Conservation (phyloP, 2,797 vertebrate species). For the Remorina albescens region DNA sequence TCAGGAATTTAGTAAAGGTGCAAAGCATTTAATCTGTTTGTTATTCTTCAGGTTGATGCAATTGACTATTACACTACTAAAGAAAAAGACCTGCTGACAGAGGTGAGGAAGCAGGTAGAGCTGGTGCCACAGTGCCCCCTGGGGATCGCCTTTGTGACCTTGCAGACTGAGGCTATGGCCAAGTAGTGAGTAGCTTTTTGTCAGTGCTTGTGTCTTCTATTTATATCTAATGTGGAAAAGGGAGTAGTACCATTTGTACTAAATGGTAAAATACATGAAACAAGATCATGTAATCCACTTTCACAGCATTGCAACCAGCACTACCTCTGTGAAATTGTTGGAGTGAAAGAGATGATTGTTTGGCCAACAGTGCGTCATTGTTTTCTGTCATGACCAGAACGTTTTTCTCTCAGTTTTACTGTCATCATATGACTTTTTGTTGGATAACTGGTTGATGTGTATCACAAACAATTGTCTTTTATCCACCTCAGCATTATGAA, state of each 20-base stretch:
- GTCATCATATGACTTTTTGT: constrained; percentile 4
- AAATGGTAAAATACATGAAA: neutral
- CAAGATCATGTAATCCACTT: neutral
- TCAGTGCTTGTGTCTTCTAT: neutral
- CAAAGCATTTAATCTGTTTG: neutral
- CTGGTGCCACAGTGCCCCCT: constrained; percentile 82
- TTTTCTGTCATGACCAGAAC: neutral
- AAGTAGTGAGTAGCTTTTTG: constrained; percentile 87
- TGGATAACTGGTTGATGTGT: constrained; percentile 14
- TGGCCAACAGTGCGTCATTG: neutral
- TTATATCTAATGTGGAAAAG: neutral
- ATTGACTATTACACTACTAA: constrained; percentile 88
- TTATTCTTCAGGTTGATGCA: constrained; percentile 89
- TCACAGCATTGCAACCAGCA: neutral
- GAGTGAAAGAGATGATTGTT: neutral
- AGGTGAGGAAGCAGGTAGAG: constrained; percentile 80
- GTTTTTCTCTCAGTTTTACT: constrained; percentile 10
- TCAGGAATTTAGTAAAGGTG: neutral
- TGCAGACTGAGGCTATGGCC: constrained; percentile 93
- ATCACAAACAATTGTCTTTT: constrained; percentile 34
- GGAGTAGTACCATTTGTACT: neutral
- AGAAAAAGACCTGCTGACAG: constrained; percentile 81
- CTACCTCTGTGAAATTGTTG: neutral
- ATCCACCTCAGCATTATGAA: constrained; percentile 88
- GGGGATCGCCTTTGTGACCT: constrained; percentile 94